Percentiles rank a stretch among this genome's conserved stretches.
phyloP scores from a whole-genome alignment of 1,140 invertebrate species.

The Lepidurus couesii region DNA sequence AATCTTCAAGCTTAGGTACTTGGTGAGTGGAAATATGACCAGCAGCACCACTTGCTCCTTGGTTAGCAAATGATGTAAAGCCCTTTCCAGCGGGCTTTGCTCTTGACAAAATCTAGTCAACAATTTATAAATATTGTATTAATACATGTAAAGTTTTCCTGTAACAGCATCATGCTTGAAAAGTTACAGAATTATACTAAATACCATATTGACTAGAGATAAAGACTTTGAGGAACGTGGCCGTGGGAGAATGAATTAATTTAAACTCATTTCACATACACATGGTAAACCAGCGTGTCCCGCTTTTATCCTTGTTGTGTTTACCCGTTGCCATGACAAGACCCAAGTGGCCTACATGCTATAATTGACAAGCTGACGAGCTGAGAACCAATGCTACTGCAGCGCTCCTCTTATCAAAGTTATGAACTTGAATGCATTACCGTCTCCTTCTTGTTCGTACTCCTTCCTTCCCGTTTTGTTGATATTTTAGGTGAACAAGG shows the following conservation, averaged over 20 bases:
- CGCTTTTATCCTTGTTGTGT: background rate
- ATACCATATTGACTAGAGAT: too few species aligned
- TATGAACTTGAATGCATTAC: background rate
- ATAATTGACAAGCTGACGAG: too few species aligned
- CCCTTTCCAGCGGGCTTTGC: constrained; percentile 19
- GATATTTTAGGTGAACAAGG: constrained; percentile 4
- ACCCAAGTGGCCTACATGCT: background rate
- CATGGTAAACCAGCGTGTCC: too few species aligned
- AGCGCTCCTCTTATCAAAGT: background rate
- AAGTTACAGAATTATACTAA: too few species aligned
- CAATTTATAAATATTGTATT: background rate
- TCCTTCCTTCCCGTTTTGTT: constrained; percentile 8
- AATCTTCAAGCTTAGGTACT: constrained; percentile 65
- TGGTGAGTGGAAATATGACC: background rate
- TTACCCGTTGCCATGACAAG: background rate
- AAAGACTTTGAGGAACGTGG: background rate
- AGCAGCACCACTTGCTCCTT: background rate
- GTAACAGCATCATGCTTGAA: too few species aligned
- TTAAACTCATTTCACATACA: too few species aligned
- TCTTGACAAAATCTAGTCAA: constrained; percentile 25
- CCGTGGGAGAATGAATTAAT: background rate
- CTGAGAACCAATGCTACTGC: background rate
- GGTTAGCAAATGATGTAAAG: background rate
- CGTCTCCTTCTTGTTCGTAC: background rate
- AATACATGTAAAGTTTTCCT: background rate